A percentile compares a stretch with the other conserved stretches of the same genome.
phyloP scores from a whole-genome alignment of 2,797 vertebrate species.

The Delichon dasypus region DNA sequence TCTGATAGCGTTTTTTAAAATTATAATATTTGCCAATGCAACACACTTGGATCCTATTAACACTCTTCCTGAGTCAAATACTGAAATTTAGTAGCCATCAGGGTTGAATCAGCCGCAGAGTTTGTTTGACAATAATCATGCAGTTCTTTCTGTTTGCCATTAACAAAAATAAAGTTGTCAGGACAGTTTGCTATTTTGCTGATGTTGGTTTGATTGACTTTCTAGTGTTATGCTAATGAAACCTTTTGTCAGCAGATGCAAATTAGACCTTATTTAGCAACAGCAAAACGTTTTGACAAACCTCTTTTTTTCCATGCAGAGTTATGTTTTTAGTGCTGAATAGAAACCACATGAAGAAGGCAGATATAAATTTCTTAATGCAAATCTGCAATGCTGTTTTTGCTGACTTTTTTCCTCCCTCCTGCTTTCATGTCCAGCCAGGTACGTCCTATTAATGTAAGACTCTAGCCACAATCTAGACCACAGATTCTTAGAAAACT shows the following conservation, averaged over 20 bases:
- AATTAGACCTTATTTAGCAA: background rate
- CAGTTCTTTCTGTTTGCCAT: background rate
- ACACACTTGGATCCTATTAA: background rate
- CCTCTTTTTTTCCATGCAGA: background rate
- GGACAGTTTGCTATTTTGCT: background rate
- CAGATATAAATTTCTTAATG: background rate
- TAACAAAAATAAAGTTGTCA: slow-evolving; percentile 19
- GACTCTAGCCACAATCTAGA: background rate
- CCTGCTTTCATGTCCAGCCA: slow-evolving; percentile 10
- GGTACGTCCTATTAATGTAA: background rate
- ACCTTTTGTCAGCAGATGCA: slow-evolving; percentile 12
- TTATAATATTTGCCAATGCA: background rate
- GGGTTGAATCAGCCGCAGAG: background rate
- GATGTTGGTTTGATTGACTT: background rate
- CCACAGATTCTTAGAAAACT: background rate
- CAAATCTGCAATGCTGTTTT: background rate
- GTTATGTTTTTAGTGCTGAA: background rate
- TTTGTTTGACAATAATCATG: background rate
- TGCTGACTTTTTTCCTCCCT: background rate
- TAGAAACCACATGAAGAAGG: background rate
- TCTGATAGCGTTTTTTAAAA: background rate
- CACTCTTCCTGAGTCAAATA: background rate
- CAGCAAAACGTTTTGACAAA: background rate
- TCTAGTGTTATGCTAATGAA: background rate
- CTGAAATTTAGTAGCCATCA: background rate